phyloP scores from a whole-genome alignment of 2,797 vertebrate genomes.

The Sebastes nivosus region DNA sequence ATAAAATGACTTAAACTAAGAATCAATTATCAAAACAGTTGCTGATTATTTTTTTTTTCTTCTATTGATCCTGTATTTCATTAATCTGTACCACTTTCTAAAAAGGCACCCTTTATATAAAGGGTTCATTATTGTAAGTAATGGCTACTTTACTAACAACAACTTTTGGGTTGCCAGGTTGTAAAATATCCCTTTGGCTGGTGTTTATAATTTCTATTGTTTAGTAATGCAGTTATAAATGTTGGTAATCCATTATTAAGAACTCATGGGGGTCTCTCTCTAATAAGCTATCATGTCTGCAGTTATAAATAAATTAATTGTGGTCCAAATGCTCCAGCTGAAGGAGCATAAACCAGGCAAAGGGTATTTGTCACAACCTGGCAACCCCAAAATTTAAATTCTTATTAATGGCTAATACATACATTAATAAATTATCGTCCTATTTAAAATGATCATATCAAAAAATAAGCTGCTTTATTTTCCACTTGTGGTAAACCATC shows the following conservation, averaged over 20 bases:
- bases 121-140: not conserved
- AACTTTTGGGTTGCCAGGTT: not conserved
- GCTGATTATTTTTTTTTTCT: not conserved
- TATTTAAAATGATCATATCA: not conserved
- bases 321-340: not conserved
- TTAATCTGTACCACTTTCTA: not conserved
- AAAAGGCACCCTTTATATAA: not conserved
- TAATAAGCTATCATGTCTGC: not conserved
- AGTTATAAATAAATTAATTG: not conserved
- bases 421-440: not conserved
- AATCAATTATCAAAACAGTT: not conserved
- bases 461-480: not conserved
- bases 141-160: not conserved
- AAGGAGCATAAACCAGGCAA: not conserved
- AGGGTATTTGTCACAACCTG: not conserved
- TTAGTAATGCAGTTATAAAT: not conserved
- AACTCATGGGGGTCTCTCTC: not conserved
- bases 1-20: not conserved
- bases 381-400: not conserved
- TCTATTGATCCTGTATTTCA: not conserved
- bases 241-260: not conserved
- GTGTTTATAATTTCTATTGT: not conserved
- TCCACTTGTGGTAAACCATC: not conserved
- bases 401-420: not conserved
- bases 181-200: not conserved